Conservation (phyloP, 2,113 vertebrate species). For the Chinchilla lanigera region DNA sequence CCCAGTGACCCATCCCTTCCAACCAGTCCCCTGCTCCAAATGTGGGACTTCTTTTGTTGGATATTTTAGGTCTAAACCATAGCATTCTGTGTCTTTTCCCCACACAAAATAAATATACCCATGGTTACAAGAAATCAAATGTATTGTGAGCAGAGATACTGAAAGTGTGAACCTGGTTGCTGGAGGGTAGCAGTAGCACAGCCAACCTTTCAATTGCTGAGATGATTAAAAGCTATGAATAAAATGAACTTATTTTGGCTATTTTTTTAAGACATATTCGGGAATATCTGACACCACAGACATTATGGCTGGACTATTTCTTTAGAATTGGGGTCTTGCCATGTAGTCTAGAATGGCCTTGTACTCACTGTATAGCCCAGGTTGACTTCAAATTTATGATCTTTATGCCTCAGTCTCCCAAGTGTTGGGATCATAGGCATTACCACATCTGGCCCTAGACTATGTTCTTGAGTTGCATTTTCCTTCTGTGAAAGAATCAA, state of each 20-base stretch:
- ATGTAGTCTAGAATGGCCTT: background rate
- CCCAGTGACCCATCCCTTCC: background rate
- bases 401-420: background rate
- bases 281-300: constrained; percentile 28
- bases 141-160: background rate
- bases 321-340: background rate
- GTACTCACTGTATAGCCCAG: background rate
- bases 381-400: background rate
- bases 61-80: background rate
- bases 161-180: background rate
- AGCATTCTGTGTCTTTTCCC: background rate
- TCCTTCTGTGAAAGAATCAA: constrained; percentile 42
- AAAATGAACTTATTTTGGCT: constrained; percentile 48
- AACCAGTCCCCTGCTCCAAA: background rate
- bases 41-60: background rate
- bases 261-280: constrained; percentile 45
- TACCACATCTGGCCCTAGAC: background rate
- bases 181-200: background rate
- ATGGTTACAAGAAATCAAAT: background rate
- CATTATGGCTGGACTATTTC: background rate
- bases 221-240: constrained; percentile 58
- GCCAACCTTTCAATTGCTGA: constrained; percentile 38
- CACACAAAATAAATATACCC: constrained; percentile 14
- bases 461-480: constrained; percentile 56
- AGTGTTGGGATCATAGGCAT: background rate